Evolutionary conservation across 2,113 vertebrate genomes (phyloP), one percentile per base, ranked within the genome.

Genomic region (Xiphias gladius): DNA sequence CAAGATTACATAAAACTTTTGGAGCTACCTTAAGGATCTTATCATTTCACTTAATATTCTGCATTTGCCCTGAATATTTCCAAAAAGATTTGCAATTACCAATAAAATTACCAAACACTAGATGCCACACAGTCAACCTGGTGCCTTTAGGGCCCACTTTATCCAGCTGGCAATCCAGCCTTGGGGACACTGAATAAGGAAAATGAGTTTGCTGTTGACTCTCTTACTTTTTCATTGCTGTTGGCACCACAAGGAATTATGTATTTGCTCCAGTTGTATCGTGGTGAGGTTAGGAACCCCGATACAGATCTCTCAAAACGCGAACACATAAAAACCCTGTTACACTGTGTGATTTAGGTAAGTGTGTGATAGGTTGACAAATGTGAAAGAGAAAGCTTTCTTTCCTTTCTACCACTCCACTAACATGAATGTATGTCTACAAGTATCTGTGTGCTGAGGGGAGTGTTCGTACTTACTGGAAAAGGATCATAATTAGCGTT

Each of bases 401-500:
- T 22, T 20, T 52, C 50, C 19, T 22, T 52, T 52, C 20, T 52
- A 52, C 20, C 50, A 52, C 19, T 54, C 59, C 50, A 43, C 26
- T 14, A 39, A 4, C 13, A 24, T 17, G 11, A 30, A 62, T 55
- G 39, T 8, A 62, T 55, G 39, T 8, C 50, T 52, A 0, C 55
- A 57, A 14, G 24, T 57, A 26, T 37, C 43, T 39, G 66, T 76
- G 72, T 80, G 75, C 67, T 28, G 61, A 76, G 81, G 22, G 71
- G 70, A 76, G 61, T 19, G n/a, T 12, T 70, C 58, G 48, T 43
- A 62, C 62, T 41, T 54, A 32, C 12, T 22, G 30, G 30, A 22
- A n/a, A 28, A 26, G 26, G 12, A 30, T 24, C 14, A 20, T 22
- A 71, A 80, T 71, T 50, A 66, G 50, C 57, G 16, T 20, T 64